Conservation (phyloP, 2,888 invertebrate genomes). For the Lasioglossum zephyrum region DNA sequence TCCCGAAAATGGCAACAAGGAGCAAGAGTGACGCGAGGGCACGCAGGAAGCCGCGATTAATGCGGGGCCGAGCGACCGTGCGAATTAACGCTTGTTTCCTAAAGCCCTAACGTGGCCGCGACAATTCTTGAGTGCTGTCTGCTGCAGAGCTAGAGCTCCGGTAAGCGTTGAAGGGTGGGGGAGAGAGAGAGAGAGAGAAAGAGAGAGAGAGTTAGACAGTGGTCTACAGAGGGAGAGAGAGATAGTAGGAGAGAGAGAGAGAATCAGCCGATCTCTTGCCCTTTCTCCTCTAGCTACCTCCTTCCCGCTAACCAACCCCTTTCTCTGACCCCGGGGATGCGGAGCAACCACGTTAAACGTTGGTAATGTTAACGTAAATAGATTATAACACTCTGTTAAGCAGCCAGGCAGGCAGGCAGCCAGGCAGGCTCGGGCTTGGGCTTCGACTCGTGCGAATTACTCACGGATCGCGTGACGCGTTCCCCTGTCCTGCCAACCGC, state of each 20-base stretch:
- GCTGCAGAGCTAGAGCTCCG: constrained; percentile 76
- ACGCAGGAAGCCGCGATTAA: constrained; percentile 66
- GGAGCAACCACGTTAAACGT: constrained; percentile 84
- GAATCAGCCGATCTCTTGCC: constrained; percentile 38
- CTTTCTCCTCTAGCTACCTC: constrained; percentile 59
- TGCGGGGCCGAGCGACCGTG: constrained; percentile 76
- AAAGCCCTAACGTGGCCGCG: constrained; percentile 83
- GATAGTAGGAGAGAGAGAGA: constrained; percentile 6
- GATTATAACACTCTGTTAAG: constrained; percentile 85
- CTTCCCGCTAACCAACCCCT: constrained; percentile 71
- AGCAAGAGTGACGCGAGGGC: constrained; percentile 39
- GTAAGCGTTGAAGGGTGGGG: constrained; percentile 33
- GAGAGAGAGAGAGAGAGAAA: constrained; percentile 22
- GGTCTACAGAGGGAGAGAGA: constrained; percentile 1
- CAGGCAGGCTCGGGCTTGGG: constrained; percentile 74
- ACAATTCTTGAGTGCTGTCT: constrained; percentile 85
- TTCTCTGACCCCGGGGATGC: constrained; percentile 79
- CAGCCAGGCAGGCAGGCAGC: constrained; percentile 73
- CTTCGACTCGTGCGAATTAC: constrained; percentile 83
- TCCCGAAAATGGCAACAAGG: constrained; percentile 23
- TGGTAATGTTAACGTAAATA: constrained; percentile 85
- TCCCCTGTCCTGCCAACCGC: constrained; percentile 83
- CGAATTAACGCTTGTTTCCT: constrained; percentile 83
- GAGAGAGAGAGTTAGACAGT: not conserved
- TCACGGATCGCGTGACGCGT: constrained; percentile 84